Percentiles rank a stretch among this genome's conserved stretches.
Evolutionary conservation across 2,113 vertebrate genomes (phyloP).

Genomic region (Poeciliopsis prolifica): DNA sequence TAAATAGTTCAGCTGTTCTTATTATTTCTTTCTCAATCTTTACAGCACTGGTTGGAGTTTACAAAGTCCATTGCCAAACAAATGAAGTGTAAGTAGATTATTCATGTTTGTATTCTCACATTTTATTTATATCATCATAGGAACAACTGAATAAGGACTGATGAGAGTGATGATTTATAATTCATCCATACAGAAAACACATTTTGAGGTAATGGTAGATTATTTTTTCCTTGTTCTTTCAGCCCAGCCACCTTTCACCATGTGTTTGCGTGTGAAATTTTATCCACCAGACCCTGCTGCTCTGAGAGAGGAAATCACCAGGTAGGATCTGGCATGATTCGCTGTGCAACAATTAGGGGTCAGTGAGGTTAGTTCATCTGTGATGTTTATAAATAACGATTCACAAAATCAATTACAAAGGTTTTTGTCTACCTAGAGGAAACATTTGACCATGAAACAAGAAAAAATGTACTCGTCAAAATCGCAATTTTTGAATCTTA

Average conservation of each 20-base stretch:
- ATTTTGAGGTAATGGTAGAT: neutral
- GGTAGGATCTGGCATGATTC: conserved; percentile 76
- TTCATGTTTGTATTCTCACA: neutral
- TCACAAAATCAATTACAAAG: neutral
- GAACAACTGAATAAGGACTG: neutral
- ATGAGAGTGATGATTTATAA: neutral
- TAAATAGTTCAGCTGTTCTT: neutral
- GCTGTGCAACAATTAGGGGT: neutral
- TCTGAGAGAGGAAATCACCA: conserved; percentile 97
- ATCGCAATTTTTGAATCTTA: too few relatives aligned
- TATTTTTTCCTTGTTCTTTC: conserved; percentile 24
- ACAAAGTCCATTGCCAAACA: conserved; percentile 97
- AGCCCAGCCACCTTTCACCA: conserved; percentile 97
- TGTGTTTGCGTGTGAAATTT: conserved; percentile 99
- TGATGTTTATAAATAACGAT: neutral
- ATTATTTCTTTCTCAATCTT: conserved; percentile 37
- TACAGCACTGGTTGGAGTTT: conserved; percentile 98
- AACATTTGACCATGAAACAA: neutral
- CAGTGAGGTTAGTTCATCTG: neutral
- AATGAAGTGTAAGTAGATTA: conserved; percentile 90
- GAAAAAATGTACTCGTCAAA: neutral
- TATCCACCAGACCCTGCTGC: conserved; percentile 95
- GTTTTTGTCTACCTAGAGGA: neutral
- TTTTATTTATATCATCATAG: neutral
- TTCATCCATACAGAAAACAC: neutral